Evolutionary conservation across 2,113 vertebrate genomes (phyloP), one percentile per base, ranked within the genome.

Genomic region (Microtus montanus): DNA sequence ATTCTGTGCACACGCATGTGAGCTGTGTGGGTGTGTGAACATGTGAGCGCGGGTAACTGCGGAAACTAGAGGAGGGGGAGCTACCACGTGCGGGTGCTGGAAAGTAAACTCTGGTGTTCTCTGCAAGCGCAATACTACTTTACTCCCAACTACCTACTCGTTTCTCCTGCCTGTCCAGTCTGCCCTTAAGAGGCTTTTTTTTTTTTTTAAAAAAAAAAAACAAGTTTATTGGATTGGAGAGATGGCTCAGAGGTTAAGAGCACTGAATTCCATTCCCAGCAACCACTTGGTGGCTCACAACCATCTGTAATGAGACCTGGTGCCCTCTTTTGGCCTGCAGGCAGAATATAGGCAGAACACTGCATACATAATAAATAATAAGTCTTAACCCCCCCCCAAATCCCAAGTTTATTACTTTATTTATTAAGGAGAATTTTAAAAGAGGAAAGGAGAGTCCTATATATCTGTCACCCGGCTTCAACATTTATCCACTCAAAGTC

Each of bases 361-460:
- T 58, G 2, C 58, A 58, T 58, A 58, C 19, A 58, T 20, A 58
- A 20, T 58, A 20, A 58, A 58, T 58, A 58, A 58, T 58, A 58
- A 58, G 7, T 58, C 58, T 58, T 58, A 47, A 9, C 47, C 7
- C 47, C 47, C 47, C 47, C 58, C 1, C 19, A 58, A 58, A 41
- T 2, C 5, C 58, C 58, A 63, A 58, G 7, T 13, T 54, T 47
- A 61, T 17, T 90, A 58, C 4, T 19, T 54, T 44, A 61, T 22
- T 92, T 94, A 88, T 89, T 88, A 90, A 20, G 58, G n/a, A 73
- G 3, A 86, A 85, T 88, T 84, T 92, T 12, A 91, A 82, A 83
- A 64, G 64, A 86, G 63, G 35, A 28, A 96, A 95, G 84, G 92
- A 66, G 35, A 73, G 92, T 8, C 44, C 20, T 7, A 66, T 5